Percentiles rank a stretch among this genome's conserved stretches.
phyloP scores from a whole-genome alignment of 2,797 vertebrate species.

The Hipposideros larvatus region DNA sequence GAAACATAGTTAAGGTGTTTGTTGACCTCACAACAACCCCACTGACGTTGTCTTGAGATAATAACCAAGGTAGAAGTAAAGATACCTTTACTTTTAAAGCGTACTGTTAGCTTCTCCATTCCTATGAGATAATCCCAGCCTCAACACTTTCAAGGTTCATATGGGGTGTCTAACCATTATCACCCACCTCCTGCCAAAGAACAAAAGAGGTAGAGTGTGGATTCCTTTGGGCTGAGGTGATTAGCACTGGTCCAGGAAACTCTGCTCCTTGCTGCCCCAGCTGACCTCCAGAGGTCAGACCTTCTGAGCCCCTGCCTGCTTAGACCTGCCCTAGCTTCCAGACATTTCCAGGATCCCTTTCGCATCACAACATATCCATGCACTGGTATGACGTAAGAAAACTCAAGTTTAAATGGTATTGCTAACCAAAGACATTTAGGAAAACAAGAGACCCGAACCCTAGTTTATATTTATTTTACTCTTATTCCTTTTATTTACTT shows the following conservation, averaged over 20 bases:
- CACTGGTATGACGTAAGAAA: background rate
- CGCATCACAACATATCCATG: background rate
- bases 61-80: background rate
- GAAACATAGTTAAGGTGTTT: background rate
- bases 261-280: background rate
- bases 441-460: background rate
- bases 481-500: constrained; percentile 1
- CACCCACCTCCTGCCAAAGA: background rate
- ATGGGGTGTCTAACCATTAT: background rate
- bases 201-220: background rate
- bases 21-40: background rate
- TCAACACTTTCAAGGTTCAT: background rate
- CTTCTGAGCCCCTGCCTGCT: background rate
- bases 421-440: too few species aligned
- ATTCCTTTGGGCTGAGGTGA: background rate
- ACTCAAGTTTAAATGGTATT: too few species aligned
- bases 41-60: background rate
- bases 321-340: background rate
- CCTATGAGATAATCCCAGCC: background rate
- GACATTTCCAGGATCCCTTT: background rate
- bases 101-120: background rate
- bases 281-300: background rate
- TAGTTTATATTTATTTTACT: background rate
- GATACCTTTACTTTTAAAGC: background rate
- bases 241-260: background rate